phyloP scores from a whole-genome alignment of 1,140 invertebrate species.

The Habropoda laboriosa region DNA sequence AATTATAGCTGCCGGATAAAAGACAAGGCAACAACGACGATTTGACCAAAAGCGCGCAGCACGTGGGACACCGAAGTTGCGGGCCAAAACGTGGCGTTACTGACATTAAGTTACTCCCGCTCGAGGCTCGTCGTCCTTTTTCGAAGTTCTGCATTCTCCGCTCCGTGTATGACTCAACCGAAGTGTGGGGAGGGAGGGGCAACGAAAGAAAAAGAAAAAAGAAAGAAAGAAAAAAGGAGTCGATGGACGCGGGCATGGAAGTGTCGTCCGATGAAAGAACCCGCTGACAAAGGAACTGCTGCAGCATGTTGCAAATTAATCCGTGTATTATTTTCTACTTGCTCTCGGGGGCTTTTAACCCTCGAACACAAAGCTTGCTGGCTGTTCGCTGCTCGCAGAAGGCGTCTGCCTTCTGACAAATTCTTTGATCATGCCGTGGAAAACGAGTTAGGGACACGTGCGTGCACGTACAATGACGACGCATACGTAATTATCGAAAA shows the following conservation, averaged over 20 bases:
- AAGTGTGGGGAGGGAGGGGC: too few species aligned
- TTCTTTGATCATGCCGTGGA: not conserved
- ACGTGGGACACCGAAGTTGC: not conserved
- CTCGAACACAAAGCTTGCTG: too few species aligned
- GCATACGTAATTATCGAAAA: too few species aligned
- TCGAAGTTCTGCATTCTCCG: not conserved
- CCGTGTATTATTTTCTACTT: conserved; percentile 23
- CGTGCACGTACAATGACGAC: too few species aligned
- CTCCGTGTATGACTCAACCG: conserved; percentile 28
- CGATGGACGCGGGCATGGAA: not conserved
- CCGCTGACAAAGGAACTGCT: conserved; percentile 35
- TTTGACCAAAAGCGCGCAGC: conserved; percentile 31
- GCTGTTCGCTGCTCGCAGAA: too few species aligned
- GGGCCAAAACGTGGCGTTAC: conserved; percentile 33
- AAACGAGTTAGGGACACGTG: too few species aligned
- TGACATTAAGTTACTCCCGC: conserved; percentile 15
- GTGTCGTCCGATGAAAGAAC: conserved; percentile 17
- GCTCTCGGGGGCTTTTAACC: not conserved
- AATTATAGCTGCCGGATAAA: conserved; percentile 39
- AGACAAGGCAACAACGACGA: conserved; percentile 7
- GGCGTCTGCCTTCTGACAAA: not conserved
- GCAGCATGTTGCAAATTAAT: conserved; percentile 21
- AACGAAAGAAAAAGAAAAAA: too few species aligned
- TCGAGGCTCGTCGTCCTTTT: conserved; percentile 26
- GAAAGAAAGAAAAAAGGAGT: not conserved